Conservation (phyloP, 2,113 vertebrate species). For the Ammospiza caudacuta region DNA sequence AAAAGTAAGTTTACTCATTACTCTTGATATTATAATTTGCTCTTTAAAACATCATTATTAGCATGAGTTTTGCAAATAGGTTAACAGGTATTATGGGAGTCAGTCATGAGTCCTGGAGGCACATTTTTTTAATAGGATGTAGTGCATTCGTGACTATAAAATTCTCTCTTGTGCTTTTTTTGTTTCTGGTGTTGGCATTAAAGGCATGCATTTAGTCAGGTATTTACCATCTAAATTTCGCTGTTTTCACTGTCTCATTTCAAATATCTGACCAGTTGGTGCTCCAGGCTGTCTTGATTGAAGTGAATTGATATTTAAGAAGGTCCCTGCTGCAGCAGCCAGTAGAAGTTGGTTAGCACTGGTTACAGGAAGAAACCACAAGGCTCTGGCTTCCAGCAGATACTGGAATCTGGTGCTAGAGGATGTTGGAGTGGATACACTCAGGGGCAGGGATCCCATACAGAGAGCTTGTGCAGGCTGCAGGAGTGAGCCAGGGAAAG, state of each 20-base stretch:
- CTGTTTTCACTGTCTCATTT: background rate
- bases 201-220: background rate
- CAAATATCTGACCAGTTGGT: background rate
- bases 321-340: background rate
- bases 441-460: background rate
- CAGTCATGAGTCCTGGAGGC: background rate
- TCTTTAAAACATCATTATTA: background rate
- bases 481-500: background rate
- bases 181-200: background rate
- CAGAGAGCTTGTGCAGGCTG: background rate
- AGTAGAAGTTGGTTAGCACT: background rate
- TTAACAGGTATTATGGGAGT: background rate
- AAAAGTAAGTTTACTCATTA: background rate
- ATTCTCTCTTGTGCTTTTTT: background rate
- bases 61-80: background rate
- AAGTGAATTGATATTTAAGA: background rate
- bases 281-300: background rate
- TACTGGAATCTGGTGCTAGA: background rate
- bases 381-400: background rate
- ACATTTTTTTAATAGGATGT: background rate
- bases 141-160: background rate
- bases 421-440: rapidly evolving
- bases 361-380: background rate
- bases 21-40: background rate
- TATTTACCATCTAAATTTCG: background rate